Evolutionary conservation across 2,113 vertebrate genomes (phyloP), one percentile per base, ranked within the genome.

Genomic region (Tretioscincus oriximinensis): DNA sequence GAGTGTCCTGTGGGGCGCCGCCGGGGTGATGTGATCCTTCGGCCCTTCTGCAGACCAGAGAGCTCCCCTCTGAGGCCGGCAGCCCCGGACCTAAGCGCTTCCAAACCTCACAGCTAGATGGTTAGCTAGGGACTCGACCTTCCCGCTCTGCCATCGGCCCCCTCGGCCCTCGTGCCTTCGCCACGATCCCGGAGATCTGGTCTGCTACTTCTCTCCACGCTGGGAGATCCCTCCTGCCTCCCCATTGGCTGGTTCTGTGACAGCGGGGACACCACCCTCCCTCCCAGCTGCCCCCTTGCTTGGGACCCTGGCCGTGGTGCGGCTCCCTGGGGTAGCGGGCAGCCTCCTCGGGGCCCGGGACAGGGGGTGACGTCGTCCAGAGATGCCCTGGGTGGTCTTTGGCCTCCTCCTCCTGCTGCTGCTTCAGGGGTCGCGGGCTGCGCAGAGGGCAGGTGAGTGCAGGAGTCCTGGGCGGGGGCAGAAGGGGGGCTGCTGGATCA

Each of bases 361-460:
- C 64, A 76, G 21, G 35, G 65, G 65, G 73, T 47, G 65, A 81
- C 80, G 16, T 64, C 28, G n/a, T 76, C 80, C 80, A 82, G 80
- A 82, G 73, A 82, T 82, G 80, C 73, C 66, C 66, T 82, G 73
- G 73, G 73, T 61, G 67, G 66, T 70, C 5, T 26, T 76, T 20
- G 73, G 80, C 28, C 67, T 82, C 54, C 66, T 82, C n/a, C n/a
- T 81, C 73, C 35, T 82, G 35, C 35, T 82, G 35, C 65, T 82
- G 35, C 41, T 82, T 49, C 80, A 41, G n/a, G 54, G 54, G 66
- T 69, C 80, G 0, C 41, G 73, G 64, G 67, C 80, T 70, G 73
- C 76, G 41, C 80, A 82, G 29, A 76, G 54, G 67, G 73, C 80
- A 82, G 80, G 80, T 82, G 74, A 82, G 72, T 60, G 72, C 9